A percentile compares a stretch with the other conserved stretches of the same genome.
phyloP scores from a whole-genome alignment of 2,113 vertebrate species.

The Terrapene triunguis region DNA sequence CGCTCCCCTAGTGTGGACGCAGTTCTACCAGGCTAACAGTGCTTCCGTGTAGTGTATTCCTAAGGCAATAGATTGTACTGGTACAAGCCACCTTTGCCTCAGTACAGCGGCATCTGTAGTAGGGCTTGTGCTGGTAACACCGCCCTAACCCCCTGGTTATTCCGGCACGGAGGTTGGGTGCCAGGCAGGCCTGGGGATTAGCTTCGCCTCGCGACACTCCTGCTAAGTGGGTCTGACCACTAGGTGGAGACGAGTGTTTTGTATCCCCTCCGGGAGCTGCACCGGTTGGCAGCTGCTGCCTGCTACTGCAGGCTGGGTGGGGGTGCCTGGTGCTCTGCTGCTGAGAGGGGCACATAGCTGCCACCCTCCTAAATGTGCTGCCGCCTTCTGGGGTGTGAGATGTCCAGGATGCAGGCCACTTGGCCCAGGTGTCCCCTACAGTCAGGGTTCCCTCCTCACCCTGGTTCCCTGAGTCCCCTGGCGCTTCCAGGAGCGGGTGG shows the following conservation, averaged over 20 bases:
- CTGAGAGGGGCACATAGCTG: neutral
- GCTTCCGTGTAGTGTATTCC: neutral
- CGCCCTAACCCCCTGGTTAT: too few species aligned
- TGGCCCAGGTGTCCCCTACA: too few species aligned
- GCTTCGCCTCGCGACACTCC: too few species aligned
- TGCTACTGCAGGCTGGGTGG: too few species aligned
- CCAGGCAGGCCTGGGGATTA: too few species aligned
- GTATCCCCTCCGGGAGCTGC: neutral
- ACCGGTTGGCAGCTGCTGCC: too few species aligned
- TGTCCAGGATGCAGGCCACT: too few species aligned
- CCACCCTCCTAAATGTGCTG: too few species aligned
- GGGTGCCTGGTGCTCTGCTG: too few species aligned
- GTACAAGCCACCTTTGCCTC: neutral
- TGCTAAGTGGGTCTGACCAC: neutral
- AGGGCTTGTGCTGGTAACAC: neutral
- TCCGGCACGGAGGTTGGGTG: too few species aligned
- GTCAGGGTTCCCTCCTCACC: neutral
- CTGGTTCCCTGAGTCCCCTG: neutral
- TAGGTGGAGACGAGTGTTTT: neutral
- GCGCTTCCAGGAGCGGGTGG: neutral
- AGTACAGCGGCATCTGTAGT: neutral
- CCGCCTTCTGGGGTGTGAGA: neutral
- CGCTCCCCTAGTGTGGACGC: neutral
- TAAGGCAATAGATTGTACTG: neutral
- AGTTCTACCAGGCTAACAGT: neutral